A percentile compares a stretch with the other conserved stretches of the same genome.
Evolutionary conservation across 2,113 vertebrate species (phyloP).

Genomic region (Sylvietta virens): DNA sequence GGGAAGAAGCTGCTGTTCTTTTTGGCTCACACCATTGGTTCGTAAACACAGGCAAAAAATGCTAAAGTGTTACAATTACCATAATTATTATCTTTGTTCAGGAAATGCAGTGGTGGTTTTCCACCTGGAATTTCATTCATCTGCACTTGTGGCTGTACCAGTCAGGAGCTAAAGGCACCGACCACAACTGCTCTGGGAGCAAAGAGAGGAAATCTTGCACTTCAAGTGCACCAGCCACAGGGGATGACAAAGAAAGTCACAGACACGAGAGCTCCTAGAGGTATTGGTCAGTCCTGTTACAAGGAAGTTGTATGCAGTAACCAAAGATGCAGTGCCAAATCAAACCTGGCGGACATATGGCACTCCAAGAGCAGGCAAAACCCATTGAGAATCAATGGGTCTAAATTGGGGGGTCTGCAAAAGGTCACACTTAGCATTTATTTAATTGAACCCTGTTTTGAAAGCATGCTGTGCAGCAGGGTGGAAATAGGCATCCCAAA

Average conservation of each 20-base stretch:
- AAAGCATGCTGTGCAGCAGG: background rate
- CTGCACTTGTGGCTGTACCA: background rate
- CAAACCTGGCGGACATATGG: background rate
- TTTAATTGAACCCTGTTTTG: background rate
- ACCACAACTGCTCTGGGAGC: background rate
- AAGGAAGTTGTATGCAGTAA: background rate
- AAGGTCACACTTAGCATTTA: background rate
- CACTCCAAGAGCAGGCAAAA: background rate
- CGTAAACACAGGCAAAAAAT: background rate
- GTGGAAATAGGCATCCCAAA: background rate
- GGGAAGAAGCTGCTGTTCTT: background rate
- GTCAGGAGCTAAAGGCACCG: background rate
- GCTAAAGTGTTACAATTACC: background rate
- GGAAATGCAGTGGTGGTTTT: background rate
- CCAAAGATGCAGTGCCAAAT: background rate
- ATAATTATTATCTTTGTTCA: slow-evolving; percentile 1
- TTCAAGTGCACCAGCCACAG: background rate
- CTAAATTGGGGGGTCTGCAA: background rate
- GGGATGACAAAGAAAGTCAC: background rate
- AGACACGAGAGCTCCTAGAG: background rate
- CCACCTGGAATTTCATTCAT: background rate
- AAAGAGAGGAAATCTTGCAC: background rate
- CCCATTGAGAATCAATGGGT: background rate
- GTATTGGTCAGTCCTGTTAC: background rate
- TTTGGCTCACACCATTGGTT: background rate